phyloP scores from a whole-genome alignment of 2,797 vertebrate species.

The Distichodus sexfasciatus region DNA sequence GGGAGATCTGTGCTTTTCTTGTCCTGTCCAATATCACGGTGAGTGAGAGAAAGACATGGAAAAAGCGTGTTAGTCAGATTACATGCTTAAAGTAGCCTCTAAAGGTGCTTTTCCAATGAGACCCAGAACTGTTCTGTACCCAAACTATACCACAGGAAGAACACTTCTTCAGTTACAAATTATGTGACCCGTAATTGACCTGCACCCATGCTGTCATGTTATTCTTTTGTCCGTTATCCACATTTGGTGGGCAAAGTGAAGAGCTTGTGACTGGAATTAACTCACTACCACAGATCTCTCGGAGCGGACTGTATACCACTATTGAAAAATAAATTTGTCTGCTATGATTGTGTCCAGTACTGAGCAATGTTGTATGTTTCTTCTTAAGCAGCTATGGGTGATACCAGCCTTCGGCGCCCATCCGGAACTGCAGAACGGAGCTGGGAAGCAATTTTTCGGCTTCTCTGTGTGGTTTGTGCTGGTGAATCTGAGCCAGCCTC shows the following conservation, averaged over 20 bases:
- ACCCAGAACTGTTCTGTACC: too few species aligned
- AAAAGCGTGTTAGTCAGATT: background rate
- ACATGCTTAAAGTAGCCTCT: background rate
- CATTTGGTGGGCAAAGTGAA: too few species aligned
- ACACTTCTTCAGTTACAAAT: too few species aligned
- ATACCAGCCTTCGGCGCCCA: conserved; percentile 86
- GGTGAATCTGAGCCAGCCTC: conserved; percentile 84
- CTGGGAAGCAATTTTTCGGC: conserved; percentile 84
- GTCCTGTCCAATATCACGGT: conserved; percentile 86
- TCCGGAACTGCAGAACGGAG: conserved; percentile 82
- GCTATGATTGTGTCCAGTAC: too few species aligned
- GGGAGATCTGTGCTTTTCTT: conserved; percentile 84
- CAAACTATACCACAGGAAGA: too few species aligned
- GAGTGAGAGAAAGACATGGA: conserved; percentile 26
- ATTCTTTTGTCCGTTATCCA: too few species aligned
- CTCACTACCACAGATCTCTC: too few species aligned
- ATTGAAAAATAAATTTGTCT: too few species aligned
- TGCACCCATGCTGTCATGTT: too few species aligned
- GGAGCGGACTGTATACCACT: too few species aligned
- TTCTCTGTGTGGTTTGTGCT: conserved; percentile 84
- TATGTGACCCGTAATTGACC: too few species aligned
- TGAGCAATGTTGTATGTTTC: background rate
- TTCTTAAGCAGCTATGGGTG: conserved; percentile 79
- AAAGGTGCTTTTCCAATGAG: background rate
- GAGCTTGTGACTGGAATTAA: too few species aligned